phyloP scores from a whole-genome alignment of 2,113 vertebrate genomes.

The Entelurus aequoreus region DNA sequence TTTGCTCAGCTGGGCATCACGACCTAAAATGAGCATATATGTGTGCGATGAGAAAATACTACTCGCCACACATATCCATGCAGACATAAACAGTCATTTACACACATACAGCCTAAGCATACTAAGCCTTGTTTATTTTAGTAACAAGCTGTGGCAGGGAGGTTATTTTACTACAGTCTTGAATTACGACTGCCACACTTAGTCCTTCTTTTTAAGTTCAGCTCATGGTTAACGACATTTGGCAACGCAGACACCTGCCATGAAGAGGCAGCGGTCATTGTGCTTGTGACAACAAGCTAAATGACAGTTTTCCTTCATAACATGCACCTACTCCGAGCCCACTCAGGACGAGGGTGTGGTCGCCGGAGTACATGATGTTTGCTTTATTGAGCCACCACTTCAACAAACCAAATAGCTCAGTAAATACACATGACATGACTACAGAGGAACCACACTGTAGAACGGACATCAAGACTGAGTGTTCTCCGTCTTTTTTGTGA shows the following conservation, averaged over 20 bases:
- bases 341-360: background rate
- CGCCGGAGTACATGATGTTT: background rate
- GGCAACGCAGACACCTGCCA: slow-evolving; percentile 45
- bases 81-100: slow-evolving; percentile 34
- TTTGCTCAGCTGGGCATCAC: slow-evolving; percentile 73
- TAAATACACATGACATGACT: slow-evolving; percentile 27
- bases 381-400: slow-evolving; percentile 33
- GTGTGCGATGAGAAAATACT: slow-evolving; percentile 8
- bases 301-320: slow-evolving; percentile 48
- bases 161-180: slow-evolving; percentile 70
- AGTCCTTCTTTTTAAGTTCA: slow-evolving; percentile 58
- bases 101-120: slow-evolving; percentile 35
- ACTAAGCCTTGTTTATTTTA: slow-evolving; percentile 67
- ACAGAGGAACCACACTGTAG: slow-evolving; percentile 33
- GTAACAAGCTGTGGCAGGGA: slow-evolving; percentile 68
- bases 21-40: slow-evolving; percentile 9
- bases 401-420: slow-evolving; percentile 24
- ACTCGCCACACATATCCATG: slow-evolving; percentile 19
- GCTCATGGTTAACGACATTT: slow-evolving; percentile 33
- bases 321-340: slow-evolving; percentile 8
- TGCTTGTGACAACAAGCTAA: slow-evolving; percentile 35
- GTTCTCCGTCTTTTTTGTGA: slow-evolving; percentile 15
- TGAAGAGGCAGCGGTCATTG: slow-evolving; percentile 21
- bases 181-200: slow-evolving; percentile 66
- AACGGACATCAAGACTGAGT: slow-evolving; percentile 22